Evolutionary conservation across 2,113 vertebrate species (phyloP).

Genomic region (Gavialis gangeticus): DNA sequence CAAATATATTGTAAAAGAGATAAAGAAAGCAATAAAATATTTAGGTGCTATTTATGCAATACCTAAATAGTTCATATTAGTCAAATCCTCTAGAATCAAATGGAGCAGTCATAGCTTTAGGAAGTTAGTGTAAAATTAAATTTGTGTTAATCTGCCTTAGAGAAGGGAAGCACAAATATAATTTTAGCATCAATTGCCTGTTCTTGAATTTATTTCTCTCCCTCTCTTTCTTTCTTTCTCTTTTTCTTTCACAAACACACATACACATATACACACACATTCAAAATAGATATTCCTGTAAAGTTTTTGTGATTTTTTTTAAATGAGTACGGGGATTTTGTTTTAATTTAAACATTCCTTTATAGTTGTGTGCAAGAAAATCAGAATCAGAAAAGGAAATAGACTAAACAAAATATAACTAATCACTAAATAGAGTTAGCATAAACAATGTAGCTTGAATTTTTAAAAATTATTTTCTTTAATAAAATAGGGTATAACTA

Average conservation of each 20-base stretch:
- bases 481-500: neutral
- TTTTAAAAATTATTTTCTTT: neutral
- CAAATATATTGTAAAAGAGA: constrained; percentile 25
- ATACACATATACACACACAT: neutral
- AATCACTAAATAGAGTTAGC: neutral
- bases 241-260: neutral
- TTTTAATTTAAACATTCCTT: neutral
- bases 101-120: constrained; percentile 4
- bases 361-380: neutral
- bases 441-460: neutral
- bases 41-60: neutral
- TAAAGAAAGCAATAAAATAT: constrained; percentile 21
- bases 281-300: neutral
- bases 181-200: neutral
- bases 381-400: neutral
- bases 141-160: constrained; percentile 41
- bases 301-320: neutral
- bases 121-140: constrained; percentile 43
- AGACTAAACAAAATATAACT: neutral
- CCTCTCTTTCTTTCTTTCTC: neutral
- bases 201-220: neutral
- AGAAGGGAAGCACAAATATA: constrained; percentile 6
- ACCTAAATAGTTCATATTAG: constrained; percentile 49
- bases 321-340: neutral
- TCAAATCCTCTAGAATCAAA: constrained; percentile 43